Evolutionary conservation across 1,140 invertebrate genomes (phyloP).

Genomic region (Marisa cornuarietis): DNA sequence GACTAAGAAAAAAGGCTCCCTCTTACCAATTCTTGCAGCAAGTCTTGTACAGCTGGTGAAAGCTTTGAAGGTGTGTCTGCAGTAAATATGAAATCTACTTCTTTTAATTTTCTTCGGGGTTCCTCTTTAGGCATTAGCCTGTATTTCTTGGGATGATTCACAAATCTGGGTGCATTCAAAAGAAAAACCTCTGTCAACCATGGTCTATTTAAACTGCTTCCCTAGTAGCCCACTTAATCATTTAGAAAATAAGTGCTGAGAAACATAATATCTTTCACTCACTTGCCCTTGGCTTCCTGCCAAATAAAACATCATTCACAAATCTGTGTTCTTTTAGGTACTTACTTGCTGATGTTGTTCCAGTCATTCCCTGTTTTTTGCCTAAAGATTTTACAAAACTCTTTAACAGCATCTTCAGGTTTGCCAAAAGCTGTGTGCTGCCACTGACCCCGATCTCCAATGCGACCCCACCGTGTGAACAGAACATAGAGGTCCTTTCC

Average conservation of each 20-base stretch:
- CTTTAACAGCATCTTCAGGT: conserved; percentile 66
- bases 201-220: not conserved
- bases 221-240: too few relatives aligned
- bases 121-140: conserved; percentile 63
- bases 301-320: too few relatives aligned
- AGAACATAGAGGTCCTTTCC: conserved; percentile 68
- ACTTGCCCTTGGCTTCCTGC: too few relatives aligned
- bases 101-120: conserved; percentile 38
- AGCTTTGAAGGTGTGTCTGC: conserved; percentile 60
- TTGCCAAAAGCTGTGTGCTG: conserved; percentile 69
- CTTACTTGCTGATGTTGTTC: conserved; percentile 63
- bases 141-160: conserved; percentile 67
- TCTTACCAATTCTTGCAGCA: conserved; percentile 65
- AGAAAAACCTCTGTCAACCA: not conserved
- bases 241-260: too few relatives aligned
- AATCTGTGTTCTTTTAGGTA: not conserved
- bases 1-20: too few relatives aligned
- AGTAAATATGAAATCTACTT: conserved; percentile 57
- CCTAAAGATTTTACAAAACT: conserved; percentile 70
- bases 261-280: too few relatives aligned
- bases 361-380: conserved; percentile 70
- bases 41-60: conserved; percentile 55
- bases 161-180: conserved; percentile 38
- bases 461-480: conserved; percentile 71
- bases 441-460: conserved; percentile 67